Conservation (phyloP, 2,888 invertebrate genomes). For the Drosophila neotestacea region DNA sequence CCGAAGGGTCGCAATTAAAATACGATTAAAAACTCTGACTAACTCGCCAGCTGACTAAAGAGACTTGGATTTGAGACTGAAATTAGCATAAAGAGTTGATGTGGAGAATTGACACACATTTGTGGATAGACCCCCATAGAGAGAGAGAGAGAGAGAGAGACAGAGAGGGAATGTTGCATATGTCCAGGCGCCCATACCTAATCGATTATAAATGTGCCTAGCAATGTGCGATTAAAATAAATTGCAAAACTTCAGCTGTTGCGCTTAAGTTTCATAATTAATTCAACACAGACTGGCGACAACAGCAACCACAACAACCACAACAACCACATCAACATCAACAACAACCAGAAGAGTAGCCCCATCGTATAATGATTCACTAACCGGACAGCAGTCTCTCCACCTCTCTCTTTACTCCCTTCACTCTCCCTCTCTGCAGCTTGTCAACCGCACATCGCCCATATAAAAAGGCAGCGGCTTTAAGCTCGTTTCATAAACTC, state of each 20-base stretch:
- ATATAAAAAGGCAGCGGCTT: conserved; percentile 64
- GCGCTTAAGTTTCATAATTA: conserved; percentile 80
- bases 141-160: conserved; percentile 3
- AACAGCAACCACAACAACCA: conserved; percentile 18
- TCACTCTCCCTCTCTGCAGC: conserved; percentile 29
- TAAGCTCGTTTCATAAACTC: conserved; percentile 80
- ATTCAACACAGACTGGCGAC: conserved; percentile 61
- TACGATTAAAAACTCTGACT: conserved; percentile 49
- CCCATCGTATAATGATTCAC: conserved; percentile 68
- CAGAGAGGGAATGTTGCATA: conserved; percentile 31
- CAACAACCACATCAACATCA: conserved; percentile 27
- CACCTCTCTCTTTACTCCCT: conserved; percentile 21
- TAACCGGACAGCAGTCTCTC: conserved; percentile 59
- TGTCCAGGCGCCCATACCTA: conserved; percentile 45
- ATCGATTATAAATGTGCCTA: conserved; percentile 82
- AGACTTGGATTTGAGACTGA: neutral
- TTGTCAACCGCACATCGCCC: conserved; percentile 71
- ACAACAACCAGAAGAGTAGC: conserved; percentile 46
- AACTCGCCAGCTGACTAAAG: conserved; percentile 10
- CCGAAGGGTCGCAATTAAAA: conserved; percentile 70
- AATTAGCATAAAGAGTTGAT: conserved; percentile 15
- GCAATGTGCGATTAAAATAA: conserved; percentile 82
- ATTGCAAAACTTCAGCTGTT: conserved; percentile 71
- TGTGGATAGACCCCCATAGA: conserved; percentile 11
- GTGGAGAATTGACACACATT: conserved; percentile 19